Conservation (phyloP, 1,140 invertebrate species). For the Bactericera cockerelli region DNA sequence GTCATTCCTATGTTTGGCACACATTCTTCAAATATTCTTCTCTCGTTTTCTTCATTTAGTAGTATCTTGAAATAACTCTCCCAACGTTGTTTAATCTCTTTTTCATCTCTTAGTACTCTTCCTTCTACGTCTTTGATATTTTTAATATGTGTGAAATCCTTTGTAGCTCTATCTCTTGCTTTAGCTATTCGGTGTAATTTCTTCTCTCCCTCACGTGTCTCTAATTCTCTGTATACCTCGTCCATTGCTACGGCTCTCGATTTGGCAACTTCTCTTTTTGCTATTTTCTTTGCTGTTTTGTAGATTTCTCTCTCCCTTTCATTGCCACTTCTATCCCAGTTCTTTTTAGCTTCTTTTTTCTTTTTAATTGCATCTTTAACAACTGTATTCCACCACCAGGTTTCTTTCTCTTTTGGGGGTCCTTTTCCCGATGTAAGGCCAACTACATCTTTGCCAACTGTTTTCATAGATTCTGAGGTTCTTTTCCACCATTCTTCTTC, state of each 20-base stretch:
- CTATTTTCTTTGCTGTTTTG: not conserved
- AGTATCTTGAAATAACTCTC: slow-evolving; percentile 6
- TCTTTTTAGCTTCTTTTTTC: slow-evolving; percentile 11
- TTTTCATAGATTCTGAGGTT: not conserved
- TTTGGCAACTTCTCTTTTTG: slow-evolving; percentile 2
- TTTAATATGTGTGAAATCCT: slow-evolving; percentile 5
- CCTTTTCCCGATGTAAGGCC: not conserved
- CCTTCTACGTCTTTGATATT: slow-evolving; percentile 7
- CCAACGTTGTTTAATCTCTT: slow-evolving; percentile 1
- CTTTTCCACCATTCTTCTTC: not conserved
- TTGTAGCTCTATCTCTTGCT: slow-evolving; percentile 1
- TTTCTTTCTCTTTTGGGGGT: not conserved
- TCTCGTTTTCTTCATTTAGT: slow-evolving; percentile 12
- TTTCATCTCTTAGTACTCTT: not conserved
- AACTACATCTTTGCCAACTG: not conserved
- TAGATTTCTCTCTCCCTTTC: not conserved
- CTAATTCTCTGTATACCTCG: not conserved
- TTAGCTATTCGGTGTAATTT: not conserved
- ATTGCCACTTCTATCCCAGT: not conserved
- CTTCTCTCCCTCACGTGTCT: slow-evolving; percentile 1
- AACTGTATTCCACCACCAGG: not conserved
- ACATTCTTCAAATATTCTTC: not conserved
- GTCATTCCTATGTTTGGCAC: slow-evolving; percentile 1
- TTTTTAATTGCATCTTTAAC: not conserved
- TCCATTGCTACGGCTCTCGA: not conserved